Conservation (phyloP, 53 echinoderm and acorn worm genomes). For the Holothuria scabra region DNA sequence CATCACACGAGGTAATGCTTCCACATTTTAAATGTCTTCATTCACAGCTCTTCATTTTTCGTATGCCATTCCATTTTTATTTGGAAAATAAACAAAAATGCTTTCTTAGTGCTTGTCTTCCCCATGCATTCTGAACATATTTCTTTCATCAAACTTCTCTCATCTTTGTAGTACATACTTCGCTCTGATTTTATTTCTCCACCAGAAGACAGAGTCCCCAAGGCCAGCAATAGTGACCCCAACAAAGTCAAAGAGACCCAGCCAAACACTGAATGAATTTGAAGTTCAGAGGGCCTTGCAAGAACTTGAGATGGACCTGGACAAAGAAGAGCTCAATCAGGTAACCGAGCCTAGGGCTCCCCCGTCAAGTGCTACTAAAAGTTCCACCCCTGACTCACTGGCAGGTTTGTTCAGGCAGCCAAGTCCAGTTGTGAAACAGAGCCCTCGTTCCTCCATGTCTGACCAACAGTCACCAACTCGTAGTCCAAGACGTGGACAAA, state of each 20-base stretch:
- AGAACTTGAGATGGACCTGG: constrained; percentile 78
- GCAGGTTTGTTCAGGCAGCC: constrained; percentile 18
- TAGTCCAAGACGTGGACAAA: constrained; percentile 8
- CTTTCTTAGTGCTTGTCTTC: neutral
- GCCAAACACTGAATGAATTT: constrained; percentile 68
- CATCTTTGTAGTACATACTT: neutral
- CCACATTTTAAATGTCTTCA: neutral
- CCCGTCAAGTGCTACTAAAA: constrained; percentile 5
- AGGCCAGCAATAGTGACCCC: constrained; percentile 53
- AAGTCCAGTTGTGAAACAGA: neutral
- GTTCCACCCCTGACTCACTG: constrained; percentile 33
- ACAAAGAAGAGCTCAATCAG: neutral
- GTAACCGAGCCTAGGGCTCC: constrained; percentile 14
- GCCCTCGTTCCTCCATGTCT: neutral
- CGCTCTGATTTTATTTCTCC: neutral
- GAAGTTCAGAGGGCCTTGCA: constrained; percentile 87
- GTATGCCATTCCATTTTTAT: no score
- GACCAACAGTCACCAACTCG: neutral
- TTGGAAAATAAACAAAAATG: no score
- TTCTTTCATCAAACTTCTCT: neutral
- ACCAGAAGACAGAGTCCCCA: constrained; percentile 26
- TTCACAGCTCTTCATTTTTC: no score
- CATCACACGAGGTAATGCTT: constrained; percentile 25
- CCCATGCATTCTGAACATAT: neutral
- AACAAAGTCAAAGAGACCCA: constrained; percentile 57